phyloP scores from a whole-genome alignment of 1,140 invertebrate species.

The Caenorhabditis latens region DNA sequence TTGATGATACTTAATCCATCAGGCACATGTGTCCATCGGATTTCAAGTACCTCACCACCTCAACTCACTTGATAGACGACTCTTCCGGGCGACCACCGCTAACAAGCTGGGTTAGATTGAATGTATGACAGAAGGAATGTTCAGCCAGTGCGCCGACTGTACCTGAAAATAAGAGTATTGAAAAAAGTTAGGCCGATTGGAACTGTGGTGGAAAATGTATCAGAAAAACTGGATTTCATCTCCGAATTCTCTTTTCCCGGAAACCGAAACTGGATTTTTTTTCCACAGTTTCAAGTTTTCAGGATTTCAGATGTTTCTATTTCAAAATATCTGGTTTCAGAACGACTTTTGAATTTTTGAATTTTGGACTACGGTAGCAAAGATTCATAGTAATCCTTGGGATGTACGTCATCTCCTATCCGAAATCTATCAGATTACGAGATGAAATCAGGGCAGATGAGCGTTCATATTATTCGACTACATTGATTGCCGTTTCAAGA shows the following conservation, averaged over 20 bases:
- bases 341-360: too few species aligned
- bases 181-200: not conserved
- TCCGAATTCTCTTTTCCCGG: too few species aligned
- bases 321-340: too few species aligned
- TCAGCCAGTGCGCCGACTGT: slow-evolving; percentile 62
- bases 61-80: slow-evolving; percentile 69
- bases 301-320: too few species aligned
- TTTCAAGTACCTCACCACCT: slow-evolving; percentile 11
- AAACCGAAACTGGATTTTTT: too few species aligned
- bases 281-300: not conserved
- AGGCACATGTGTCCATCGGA: slow-evolving; percentile 31
- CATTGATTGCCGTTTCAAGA: too few species aligned
- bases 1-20: slow-evolving; percentile 46
- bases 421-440: too few species aligned
- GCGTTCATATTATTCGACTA: too few species aligned
- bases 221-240: not conserved
- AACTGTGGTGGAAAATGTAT: not conserved
- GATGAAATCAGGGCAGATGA: too few species aligned
- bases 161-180: not conserved
- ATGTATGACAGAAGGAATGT: slow-evolving; percentile 70
- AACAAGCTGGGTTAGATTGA: slow-evolving; percentile 69
- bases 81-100: slow-evolving; percentile 68
- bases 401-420: too few species aligned
- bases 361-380: too few species aligned
- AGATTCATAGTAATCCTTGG: too few species aligned